Base-by-base conservation (phyloP, 1,140 invertebrate species). In the Thaumetopoea pityocampa region DNA sequence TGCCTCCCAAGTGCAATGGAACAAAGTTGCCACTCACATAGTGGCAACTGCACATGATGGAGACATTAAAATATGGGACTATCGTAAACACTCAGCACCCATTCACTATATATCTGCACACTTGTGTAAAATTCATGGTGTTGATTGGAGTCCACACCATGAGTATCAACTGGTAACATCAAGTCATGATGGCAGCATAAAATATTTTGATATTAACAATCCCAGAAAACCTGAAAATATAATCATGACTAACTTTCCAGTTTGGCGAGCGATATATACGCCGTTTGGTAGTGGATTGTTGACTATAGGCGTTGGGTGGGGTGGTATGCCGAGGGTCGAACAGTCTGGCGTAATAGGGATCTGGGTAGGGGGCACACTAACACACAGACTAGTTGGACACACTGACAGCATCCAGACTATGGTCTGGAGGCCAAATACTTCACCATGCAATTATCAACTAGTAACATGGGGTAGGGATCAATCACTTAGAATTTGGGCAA, bases 381-480 rank as follows among this genome's bases (percentile, higher is more conserved):
- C 72, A 7, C 81, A 85, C 33, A 67, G 81, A 30, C 96, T 98
- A 85, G 91, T 94, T 19, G 96, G 96, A 0, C 96, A 98, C 68
- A 93, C 93, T 1, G 96, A 98, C 86, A 95, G 96, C 19, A 95
- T 98, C 18, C 85, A 98, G 19, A 96, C 98, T 64, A 98, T 98
- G 90, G 94, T 95, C 53, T 98, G 96, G 96, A 88, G 94, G 43
- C 88, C 90, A 23, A 89, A 90, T 69, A 83, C 85, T 77, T 67
- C 87, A 83, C 79, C 88, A 68, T 59, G 83, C 55, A 92, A 95
- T 58, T 92, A 92, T 79, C 94, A 98, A 72, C 73, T 98, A n/a
- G 90, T 98, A 0, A 98, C 96, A 0, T 99, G 96, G 96, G 96
- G 95, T 0, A 92, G 95, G 68, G 96, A 98, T 88, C 95, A 97